Conservation (phyloP, 1,140 invertebrate species). For the Sycophila sp. region DNA sequence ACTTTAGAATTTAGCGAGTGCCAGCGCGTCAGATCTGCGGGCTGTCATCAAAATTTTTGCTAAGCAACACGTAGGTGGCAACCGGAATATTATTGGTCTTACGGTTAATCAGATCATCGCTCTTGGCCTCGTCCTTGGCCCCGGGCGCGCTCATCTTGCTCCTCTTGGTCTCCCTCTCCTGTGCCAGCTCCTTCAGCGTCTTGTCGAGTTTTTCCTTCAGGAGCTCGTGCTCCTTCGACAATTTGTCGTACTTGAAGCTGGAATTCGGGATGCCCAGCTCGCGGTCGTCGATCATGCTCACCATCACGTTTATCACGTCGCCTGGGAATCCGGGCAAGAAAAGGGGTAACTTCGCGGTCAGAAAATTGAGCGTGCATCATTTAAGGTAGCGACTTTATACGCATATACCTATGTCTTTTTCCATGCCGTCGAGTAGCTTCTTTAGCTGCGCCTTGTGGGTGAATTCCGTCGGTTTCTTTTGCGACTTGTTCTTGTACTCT, state of each 20-base stretch:
- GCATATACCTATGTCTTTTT: slow-evolving; percentile 83
- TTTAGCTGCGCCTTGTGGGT: slow-evolving; percentile 78
- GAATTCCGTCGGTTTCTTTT: slow-evolving; percentile 76
- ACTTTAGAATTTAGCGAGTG: too few relatives aligned
- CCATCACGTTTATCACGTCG: slow-evolving; percentile 71
- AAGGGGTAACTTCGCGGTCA: background rate
- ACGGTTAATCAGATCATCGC: slow-evolving; percentile 52
- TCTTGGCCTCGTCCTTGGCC: slow-evolving; percentile 53
- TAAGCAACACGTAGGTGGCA: too few relatives aligned
- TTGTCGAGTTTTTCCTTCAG: slow-evolving; percentile 60
- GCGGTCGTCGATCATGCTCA: slow-evolving; percentile 68
- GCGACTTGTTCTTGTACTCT: slow-evolving; percentile 72
- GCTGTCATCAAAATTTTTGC: too few relatives aligned
- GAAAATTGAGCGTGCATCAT: background rate
- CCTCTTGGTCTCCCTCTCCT: slow-evolving; percentile 65
- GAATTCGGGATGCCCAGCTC: slow-evolving; percentile 56
- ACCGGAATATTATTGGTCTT: slow-evolving; percentile 16
- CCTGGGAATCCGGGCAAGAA: slow-evolving; percentile 62
- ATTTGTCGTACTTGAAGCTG: slow-evolving; percentile 55
- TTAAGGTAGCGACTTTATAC: background rate
- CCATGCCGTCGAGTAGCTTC: slow-evolving; percentile 81
- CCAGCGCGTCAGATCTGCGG: too few relatives aligned
- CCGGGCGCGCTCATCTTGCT: slow-evolving; percentile 38
- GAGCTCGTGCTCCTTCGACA: slow-evolving; percentile 57
- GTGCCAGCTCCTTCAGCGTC: slow-evolving; percentile 57